Evolutionary conservation across 2,113 vertebrate species (phyloP).

Genomic region (Poeciliopsis prolifica): DNA sequence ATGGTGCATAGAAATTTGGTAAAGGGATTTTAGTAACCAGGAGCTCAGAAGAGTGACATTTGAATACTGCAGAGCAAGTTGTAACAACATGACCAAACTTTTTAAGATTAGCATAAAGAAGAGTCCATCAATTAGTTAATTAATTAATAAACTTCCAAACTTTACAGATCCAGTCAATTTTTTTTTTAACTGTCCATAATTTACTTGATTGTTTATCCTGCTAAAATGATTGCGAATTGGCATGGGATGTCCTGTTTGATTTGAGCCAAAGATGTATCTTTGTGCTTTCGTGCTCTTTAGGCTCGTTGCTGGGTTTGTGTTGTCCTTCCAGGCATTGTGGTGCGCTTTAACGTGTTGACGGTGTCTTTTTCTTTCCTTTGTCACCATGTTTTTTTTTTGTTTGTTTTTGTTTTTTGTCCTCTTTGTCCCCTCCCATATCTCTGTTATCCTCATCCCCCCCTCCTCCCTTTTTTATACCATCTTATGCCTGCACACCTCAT

Average conservation of each 20-base stretch:
- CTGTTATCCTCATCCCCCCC: conserved; percentile 21
- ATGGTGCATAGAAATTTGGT: not conserved
- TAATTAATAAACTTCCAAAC: not conserved
- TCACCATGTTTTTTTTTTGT: conserved; percentile 65
- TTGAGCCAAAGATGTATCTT: conserved; percentile 26
- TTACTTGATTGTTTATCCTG: not conserved
- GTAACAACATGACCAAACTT: not conserved
- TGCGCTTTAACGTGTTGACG: conserved; percentile 82
- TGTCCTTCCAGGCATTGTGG: conserved; percentile 75
- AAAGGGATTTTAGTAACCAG: not conserved
- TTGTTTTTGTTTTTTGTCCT: conserved; percentile 53
- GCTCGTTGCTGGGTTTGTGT: conserved; percentile 61
- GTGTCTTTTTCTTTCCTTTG: conserved; percentile 81
- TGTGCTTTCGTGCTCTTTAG: conserved; percentile 50
- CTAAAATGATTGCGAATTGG: not conserved
- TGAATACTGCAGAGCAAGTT: not conserved
- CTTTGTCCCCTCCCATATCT: conserved; percentile 29
- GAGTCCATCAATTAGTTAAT: not conserved
- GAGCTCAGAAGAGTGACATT: not conserved
- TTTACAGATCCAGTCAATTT: not conserved
- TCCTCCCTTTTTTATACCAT: conserved; percentile 21
- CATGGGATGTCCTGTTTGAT: not conserved
- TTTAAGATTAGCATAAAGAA: not conserved
- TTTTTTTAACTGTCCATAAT: not conserved
- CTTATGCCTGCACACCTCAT: conserved; percentile 44